Base-by-base conservation (phyloP, 2,797 vertebrate genomes). In the Prunella strophiata region DNA sequence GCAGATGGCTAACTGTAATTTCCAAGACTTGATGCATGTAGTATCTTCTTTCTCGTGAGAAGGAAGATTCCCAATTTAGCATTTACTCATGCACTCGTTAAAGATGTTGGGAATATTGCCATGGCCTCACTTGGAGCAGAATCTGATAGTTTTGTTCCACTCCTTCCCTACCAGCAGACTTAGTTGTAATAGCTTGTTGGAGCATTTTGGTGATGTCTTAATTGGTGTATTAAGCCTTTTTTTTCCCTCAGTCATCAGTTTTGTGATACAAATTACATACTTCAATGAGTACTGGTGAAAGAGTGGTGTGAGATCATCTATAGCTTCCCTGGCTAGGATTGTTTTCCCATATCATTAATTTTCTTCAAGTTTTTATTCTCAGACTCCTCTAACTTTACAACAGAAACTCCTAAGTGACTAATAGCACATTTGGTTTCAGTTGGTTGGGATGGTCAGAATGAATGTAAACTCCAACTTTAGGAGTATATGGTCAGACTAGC, bases 81-180 rank as follows among this genome's bases (percentile, higher is more conserved):
- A 36, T 86, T 93, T 96, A 65, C 77, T 96, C 85, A 86, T 82
- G 57, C 45, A 7, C 55, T 90, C 54, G 7, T 94, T 96, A 93
- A 93, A 89, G 88, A 68, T 54, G 40, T 85, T 94, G 80, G 96
- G 94, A 96, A 70, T 88, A 75, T 62, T 96, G 92, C 94, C 93
- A 93, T 92, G 87, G 79, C 82, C 82, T 89, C 72, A 85, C 91
- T 95, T 84, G 88, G 89, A 96, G 88, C 52, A 54, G 92, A 92
- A 79, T 91, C 0, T 18, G 48, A 86, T 94, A 1, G 1, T 93
- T 96, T 91, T 88, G 51, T 90, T 96, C 91, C 92, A 86, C 59
- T 94, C 73, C 63, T 76, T 95, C 43, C 38, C 68, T 92, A 81
- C 94, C 61, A 89, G 50, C 67, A 54, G 77, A 79, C 57, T 86